phyloP scores from a whole-genome alignment of 1,140 invertebrate species.

The Tribolium castaneum region DNA sequence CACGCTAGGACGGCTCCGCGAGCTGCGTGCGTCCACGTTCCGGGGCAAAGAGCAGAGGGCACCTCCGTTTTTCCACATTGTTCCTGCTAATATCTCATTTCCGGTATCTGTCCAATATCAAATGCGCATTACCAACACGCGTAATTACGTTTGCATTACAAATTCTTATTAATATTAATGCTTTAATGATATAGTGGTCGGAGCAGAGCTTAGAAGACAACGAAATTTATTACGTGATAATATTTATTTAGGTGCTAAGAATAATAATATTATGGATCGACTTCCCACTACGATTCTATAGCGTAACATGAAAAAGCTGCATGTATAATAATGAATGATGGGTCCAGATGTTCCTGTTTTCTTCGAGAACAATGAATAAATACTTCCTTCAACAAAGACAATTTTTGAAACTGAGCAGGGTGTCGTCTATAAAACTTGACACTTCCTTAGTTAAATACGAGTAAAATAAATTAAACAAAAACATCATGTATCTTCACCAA shows the following conservation, averaged over 20 bases:
- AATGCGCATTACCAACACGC: conserved; percentile 22
- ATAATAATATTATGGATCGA: conserved; percentile 8
- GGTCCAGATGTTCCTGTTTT: too few species aligned
- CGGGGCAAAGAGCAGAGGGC: conserved; percentile 42
- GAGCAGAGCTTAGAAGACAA: neutral
- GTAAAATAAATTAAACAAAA: too few species aligned
- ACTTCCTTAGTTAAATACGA: too few species aligned
- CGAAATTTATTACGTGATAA: conserved; percentile 27
- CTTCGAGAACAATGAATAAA: too few species aligned
- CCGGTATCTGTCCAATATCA: conserved; percentile 33
- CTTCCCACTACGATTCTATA: neutral
- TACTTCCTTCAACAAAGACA: too few species aligned
- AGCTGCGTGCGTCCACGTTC: conserved; percentile 48
- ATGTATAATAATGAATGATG: neutral
- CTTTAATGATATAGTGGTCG: conserved; percentile 18
- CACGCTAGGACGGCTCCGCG: conserved; percentile 43
- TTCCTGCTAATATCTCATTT: conserved; percentile 46
- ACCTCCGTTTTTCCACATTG: conserved; percentile 49
- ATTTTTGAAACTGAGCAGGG: too few species aligned
- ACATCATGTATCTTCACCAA: too few species aligned
- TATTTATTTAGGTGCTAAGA: conserved; percentile 8
- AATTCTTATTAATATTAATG: conserved; percentile 35
- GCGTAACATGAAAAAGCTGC: neutral
- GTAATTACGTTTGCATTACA: conserved; percentile 20
- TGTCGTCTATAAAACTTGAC: too few species aligned